Evolutionary conservation across 2,888 invertebrate species (phyloP).

Genomic region (Ceramica pisi): DNA sequence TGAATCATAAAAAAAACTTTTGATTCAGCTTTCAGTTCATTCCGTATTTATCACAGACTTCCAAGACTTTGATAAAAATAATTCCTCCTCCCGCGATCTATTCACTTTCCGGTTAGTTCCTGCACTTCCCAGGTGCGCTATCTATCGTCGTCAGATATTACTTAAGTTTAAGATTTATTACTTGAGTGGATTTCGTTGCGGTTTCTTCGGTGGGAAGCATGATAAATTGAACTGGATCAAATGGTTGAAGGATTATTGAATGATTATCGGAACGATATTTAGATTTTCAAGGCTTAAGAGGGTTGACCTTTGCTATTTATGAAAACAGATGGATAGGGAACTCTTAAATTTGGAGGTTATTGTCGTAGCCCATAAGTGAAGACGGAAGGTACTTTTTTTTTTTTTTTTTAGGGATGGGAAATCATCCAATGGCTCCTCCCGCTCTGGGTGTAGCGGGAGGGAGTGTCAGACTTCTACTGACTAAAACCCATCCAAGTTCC

Average conservation of each 20-base stretch:
- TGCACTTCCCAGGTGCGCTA: conserved; percentile 53
- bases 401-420: too few species aligned
- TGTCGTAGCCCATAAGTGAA: neutral
- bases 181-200: conserved; percentile 51
- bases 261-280: conserved; percentile 29
- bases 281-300: neutral
- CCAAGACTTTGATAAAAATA: conserved; percentile 37
- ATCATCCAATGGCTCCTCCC: too few species aligned
- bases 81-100: conserved; percentile 52
- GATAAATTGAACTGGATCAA: conserved; percentile 55
- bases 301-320: conserved; percentile 11
- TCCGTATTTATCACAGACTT: conserved; percentile 23
- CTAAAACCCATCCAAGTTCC: too few species aligned
- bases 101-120: conserved; percentile 59
- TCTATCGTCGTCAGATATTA: conserved; percentile 60
- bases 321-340: neutral
- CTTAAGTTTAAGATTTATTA: conserved; percentile 62
- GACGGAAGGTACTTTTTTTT: too few species aligned
- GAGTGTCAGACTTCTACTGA: too few species aligned
- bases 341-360: neutral
- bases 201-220: conserved; percentile 27
- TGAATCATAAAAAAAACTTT: neutral
- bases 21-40: neutral
- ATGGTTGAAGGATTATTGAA: conserved; percentile 37
- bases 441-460: too few species aligned